Conservation (phyloP, 1,140 invertebrate species). For the Heliconius hermathena region DNA sequence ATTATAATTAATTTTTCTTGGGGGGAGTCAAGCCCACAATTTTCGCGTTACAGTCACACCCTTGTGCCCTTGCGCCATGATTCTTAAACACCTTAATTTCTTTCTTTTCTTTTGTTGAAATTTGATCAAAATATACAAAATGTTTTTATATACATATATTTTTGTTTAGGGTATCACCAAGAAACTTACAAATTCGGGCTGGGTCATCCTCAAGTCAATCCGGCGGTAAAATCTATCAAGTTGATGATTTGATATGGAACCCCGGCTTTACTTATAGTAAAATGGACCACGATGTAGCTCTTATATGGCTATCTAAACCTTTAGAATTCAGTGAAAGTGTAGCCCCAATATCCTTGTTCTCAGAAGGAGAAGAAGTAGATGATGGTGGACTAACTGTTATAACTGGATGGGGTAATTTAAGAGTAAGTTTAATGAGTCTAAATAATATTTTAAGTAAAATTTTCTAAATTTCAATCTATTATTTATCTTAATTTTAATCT, state of each 20-base stretch:
- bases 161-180: conserved; percentile 32
- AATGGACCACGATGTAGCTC: conserved; percentile 83
- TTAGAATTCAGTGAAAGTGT: conserved; percentile 81
- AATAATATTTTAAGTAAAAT: too few relatives aligned
- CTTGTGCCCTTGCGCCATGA: too few relatives aligned
- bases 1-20: too few relatives aligned
- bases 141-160: background rate
- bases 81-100: too few relatives aligned
- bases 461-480: too few relatives aligned
- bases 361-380: conserved; percentile 58
- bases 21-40: too few relatives aligned
- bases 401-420: conserved; percentile 68
- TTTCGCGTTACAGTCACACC: too few relatives aligned
- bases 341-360: conserved; percentile 76
- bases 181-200: conserved; percentile 55
- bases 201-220: conserved; percentile 62
- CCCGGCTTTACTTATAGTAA: conserved; percentile 56
- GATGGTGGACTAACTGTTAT: conserved; percentile 64
- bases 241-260: conserved; percentile 59
- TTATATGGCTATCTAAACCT: conserved; percentile 82
- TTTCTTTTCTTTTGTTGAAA: too few relatives aligned
- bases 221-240: conserved; percentile 61
- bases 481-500: too few relatives aligned
- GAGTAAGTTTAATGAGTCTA: conserved; percentile 45
- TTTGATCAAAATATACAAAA: too few relatives aligned